Evolutionary conservation across 2,113 vertebrate genomes (phyloP).

Genomic region (Regulus satrapa): DNA sequence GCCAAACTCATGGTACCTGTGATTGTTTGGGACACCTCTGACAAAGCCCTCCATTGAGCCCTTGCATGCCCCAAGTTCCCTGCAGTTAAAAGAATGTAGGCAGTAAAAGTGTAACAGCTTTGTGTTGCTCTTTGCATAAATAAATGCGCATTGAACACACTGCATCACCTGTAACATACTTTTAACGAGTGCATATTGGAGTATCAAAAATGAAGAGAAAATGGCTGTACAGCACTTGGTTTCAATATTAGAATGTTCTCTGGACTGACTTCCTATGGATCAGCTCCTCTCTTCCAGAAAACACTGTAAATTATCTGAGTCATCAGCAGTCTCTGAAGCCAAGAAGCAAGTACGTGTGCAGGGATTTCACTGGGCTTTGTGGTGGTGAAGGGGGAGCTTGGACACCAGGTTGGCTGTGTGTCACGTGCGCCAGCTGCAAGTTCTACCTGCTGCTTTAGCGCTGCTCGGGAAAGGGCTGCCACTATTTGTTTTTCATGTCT

Average conservation of each 20-base stretch:
- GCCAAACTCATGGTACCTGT: neutral
- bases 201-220: neutral
- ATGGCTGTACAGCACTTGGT: neutral
- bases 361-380: neutral
- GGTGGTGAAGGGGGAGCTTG: neutral
- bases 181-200: neutral
- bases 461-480: neutral
- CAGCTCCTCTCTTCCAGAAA: neutral
- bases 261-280: neutral
- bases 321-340: neutral
- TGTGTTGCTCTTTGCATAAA: neutral
- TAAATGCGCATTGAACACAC: neutral
- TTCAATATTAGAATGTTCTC: neutral
- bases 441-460: neutral
- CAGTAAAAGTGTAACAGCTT: neutral
- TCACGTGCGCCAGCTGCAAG: neutral
- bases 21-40: neutral
- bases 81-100: neutral
- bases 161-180: neutral
- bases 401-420: accelerated
- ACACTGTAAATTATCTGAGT: neutral
- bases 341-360: accelerated
- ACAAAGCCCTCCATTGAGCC: neutral
- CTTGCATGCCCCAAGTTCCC: accelerated
- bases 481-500: neutral